Percentiles rank a stretch among this genome's conserved stretches.
phyloP scores from a whole-genome alignment of 2,797 vertebrate genomes.

The Spondyliosoma cantharus region DNA sequence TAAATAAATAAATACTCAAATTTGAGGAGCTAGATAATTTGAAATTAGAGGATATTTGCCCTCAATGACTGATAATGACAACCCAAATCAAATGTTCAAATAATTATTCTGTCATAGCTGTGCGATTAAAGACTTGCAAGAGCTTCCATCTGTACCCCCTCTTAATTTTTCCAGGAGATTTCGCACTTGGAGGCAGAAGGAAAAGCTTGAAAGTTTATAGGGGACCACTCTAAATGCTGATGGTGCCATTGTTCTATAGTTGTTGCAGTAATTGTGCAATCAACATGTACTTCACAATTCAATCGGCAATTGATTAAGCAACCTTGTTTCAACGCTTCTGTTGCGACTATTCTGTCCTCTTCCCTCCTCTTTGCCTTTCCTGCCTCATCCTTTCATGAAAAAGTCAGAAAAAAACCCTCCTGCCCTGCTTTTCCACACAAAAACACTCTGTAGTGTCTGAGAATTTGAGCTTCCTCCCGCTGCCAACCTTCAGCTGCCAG shows the following conservation, averaged over 20 bases:
- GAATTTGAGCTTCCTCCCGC: conserved; percentile 26
- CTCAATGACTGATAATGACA: no score
- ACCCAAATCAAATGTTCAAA: not conserved
- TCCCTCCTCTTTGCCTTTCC: not conserved
- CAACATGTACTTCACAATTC: not conserved
- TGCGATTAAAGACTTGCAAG: not conserved
- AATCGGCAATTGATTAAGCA: not conserved
- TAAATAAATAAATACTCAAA: no score
- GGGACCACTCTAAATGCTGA: no score
- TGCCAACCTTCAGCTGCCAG: conserved; percentile 53
- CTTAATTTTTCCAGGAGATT: no score
- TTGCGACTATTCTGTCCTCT: not conserved
- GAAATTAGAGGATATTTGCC: not conserved
- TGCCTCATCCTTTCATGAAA: not conserved
- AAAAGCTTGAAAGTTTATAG: no score
- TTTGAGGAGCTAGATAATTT: conserved; percentile 7
- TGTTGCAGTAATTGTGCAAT: no score
- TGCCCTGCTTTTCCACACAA: conserved; percentile 19
- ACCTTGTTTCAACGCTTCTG: not conserved
- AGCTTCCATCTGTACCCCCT: not conserved
- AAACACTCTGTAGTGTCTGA: conserved; percentile 21
- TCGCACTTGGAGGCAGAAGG: no score
- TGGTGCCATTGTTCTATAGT: no score
- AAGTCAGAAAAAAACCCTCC: not conserved
- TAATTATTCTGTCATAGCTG: not conserved